Base-by-base conservation (phyloP, 2,888 invertebrate species). In the Drosophila eohydei region DNA sequence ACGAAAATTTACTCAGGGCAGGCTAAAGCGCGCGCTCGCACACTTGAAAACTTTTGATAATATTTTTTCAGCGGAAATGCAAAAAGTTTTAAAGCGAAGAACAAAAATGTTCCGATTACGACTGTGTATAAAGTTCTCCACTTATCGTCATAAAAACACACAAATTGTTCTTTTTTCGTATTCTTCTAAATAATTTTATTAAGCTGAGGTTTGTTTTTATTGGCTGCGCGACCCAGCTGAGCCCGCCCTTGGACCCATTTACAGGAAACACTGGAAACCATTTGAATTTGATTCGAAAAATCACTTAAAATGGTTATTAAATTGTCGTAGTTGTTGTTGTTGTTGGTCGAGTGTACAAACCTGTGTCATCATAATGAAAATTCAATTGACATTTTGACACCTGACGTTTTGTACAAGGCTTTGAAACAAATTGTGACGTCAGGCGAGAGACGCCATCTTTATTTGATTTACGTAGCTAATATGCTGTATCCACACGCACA, bases 331-430 rank as follows among this genome's bases (percentile, higher is more conserved):
- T 1, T 21, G 21, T 21, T 57, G 52, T 28, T 34, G 41, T 16
- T 32, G 46, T 11, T 40, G 40, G 40, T 51, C 52, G 56, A 21
- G 21, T 21, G 21, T 21, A 11, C 55, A 59, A 62, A 16, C 16
- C 46, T 41, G 50, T 44, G 44, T 40, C 59, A 57, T 12, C 36
- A 43, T 48, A 51, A 75, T 71, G 48, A 59, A 75, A 52, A 65
- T 56, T 28, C 62, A 69, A 57, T 69, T 69, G 70, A 56, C 69
- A 57, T 46, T 62, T 71, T 71, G 70, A 71, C 70, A 71, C 51
- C 40, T 55, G 68, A 67, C 67, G 59, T 54, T 38, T 66, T 34
- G 46, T 46, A 58, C 52, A 1, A 34, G 36, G 66, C 8, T 36
- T 58, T 16, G 2, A 16, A 26, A 5, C 21, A 43, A 34, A 8